Evolutionary conservation across 2,888 invertebrate species (phyloP), one percentile per base, ranked within the genome.

Genomic region (Cheilosia scutellata): DNA sequence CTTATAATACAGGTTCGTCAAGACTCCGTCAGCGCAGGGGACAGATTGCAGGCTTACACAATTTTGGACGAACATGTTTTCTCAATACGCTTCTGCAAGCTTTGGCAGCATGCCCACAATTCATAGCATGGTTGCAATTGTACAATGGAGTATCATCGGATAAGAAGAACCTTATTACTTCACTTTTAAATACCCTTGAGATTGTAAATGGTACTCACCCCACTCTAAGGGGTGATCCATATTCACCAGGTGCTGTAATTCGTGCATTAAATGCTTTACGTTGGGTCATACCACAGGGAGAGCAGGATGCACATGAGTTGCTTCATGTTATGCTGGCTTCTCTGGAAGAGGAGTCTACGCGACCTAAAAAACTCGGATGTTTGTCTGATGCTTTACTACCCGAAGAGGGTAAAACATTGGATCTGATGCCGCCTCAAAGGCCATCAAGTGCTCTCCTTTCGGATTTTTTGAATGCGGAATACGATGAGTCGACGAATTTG

Each of bases 271-370:
- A 90, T 58, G 93, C 95, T 27, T 94, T 96, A 0, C 95, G 97
- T 16, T 98, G 98, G 98, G 95, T 96, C 58, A 97, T 98, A 88
- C 96, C 97, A 0, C 97, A 97, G 88, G 97, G 97, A 88, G 97
- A 98, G 93, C 96, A 98, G 92, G 99, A 99, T 93, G 97, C 98
- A 0, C 98, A 98, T 91, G 98, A 99, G 92, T 92, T 99, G 66
- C 95, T 98, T 89, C 97, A 98, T 92, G 96, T 98, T 7, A 93
- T 99, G 88, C 93, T 98, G 7, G 95, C 96, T n/a, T 97, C 98
- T 13, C 93, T 98, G 62, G 98, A 98, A 90, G 97, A 98, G 90
- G 98, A 99, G 92, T 95, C 94, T 4, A 89, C 90, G 16, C 88
- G 91, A 44, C 92, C 92, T 1, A 91, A 92, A 42, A 91, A 91